Conservation (phyloP, 2,888 invertebrate species). For the Apantesis nais region DNA sequence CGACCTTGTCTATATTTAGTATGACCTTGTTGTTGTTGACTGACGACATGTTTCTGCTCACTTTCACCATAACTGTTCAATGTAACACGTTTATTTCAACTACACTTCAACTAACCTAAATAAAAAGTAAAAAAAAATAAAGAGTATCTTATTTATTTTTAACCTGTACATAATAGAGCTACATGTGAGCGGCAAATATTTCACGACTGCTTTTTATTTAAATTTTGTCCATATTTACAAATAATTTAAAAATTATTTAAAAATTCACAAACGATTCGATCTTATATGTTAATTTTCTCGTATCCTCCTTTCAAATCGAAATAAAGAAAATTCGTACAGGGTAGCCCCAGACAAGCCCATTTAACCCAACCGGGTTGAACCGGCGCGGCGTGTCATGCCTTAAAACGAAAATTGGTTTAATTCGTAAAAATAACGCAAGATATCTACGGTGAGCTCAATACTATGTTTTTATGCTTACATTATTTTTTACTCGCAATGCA, state of each 20-base stretch:
- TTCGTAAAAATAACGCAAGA: neutral
- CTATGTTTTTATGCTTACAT: neutral
- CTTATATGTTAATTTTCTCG: neutral
- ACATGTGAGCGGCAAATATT: too few species aligned
- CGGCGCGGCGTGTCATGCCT: neutral
- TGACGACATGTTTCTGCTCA: constrained; percentile 2
- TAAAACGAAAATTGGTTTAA: neutral
- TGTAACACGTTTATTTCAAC: neutral
- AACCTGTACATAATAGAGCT: too few species aligned
- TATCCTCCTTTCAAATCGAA: neutral
- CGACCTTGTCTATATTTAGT: constrained; percentile 7
- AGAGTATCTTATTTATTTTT: neutral
- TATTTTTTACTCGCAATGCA: neutral
- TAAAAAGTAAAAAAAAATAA: neutral
- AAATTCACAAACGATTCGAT: neutral
- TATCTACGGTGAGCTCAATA: neutral
- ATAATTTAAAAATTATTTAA: neutral
- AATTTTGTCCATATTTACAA: neutral
- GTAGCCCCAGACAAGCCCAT: neutral
- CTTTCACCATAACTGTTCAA: constrained; percentile 10
- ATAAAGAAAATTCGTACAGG: neutral
- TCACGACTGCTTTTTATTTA: too few species aligned
- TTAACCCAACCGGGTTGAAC: neutral
- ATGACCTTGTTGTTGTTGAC: neutral
- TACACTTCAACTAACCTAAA: neutral